Evolutionary conservation across 2,888 invertebrate species (phyloP).

Genomic region (Anthrax anthrax): DNA sequence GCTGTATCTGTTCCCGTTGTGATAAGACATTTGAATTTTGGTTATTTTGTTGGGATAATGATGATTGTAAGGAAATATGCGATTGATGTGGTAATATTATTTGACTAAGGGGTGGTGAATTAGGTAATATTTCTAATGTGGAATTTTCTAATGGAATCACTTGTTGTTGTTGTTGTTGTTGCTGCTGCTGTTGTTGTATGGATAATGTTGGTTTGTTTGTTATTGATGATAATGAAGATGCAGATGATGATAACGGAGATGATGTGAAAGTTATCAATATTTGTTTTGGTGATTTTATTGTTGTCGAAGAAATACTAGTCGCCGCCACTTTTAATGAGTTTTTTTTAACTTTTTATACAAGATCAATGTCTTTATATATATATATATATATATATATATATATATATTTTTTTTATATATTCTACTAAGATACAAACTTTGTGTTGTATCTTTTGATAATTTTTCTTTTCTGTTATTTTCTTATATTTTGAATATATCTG

Average conservation of each 20-base stretch:
- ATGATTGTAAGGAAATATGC: not conserved
- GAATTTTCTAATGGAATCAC: constrained; percentile 14
- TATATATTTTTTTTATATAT: too few species aligned
- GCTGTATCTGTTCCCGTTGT: not conserved
- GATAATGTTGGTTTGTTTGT: constrained; percentile 13
- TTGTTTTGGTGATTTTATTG: not conserved
- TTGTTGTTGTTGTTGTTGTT: not conserved
- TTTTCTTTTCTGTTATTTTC: too few species aligned
- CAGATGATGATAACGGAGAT: constrained; percentile 9
- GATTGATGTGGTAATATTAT: not conserved
- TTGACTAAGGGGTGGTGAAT: constrained; percentile 20
- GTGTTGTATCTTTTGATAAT: too few species aligned
- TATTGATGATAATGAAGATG: constrained; percentile 7
- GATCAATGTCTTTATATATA: too few species aligned
- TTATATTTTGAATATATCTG: too few species aligned
- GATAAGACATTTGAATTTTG: not conserved
- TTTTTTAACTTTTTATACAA: too few species aligned
- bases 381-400: too few species aligned
- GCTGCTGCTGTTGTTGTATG: constrained; percentile 2
- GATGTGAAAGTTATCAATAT: not conserved
- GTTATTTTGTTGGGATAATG: not conserved
- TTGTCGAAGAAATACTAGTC: not conserved
- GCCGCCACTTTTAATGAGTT: not conserved
- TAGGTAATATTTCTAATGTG: constrained; percentile 26
- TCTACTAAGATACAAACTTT: too few species aligned